Percentiles rank a stretch among this genome's conserved stretches.
Evolutionary conservation across 2,797 vertebrate genomes (phyloP).

Genomic region (Lemur catta): DNA sequence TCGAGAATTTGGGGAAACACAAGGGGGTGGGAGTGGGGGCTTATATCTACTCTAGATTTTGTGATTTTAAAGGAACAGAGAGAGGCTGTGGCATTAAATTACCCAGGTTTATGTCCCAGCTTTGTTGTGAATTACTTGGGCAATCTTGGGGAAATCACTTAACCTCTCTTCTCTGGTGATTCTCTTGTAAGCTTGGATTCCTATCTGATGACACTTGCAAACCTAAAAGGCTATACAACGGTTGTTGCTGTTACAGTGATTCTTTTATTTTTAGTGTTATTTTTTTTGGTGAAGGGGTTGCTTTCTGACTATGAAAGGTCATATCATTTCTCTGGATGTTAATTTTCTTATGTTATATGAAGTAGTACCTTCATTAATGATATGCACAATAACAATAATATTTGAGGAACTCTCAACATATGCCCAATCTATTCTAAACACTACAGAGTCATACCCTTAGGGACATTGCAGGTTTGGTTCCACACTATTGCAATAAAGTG

Average conservation of each 20-base stretch:
- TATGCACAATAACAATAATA: not conserved
- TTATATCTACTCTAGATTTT: not conserved
- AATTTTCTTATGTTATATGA: not conserved
- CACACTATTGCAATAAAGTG: not conserved
- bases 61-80: not conserved
- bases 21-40: accelerated
- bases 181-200: not conserved
- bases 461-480: not conserved
- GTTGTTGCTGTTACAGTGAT: not conserved
- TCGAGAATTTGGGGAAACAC: not conserved
- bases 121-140: not conserved
- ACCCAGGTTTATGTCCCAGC: not conserved
- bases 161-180: not conserved
- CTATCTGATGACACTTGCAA: not conserved
- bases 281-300: not conserved
- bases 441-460: not conserved
- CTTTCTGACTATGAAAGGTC: not conserved
- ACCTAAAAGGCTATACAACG: not conserved
- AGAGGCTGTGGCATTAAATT: not conserved
- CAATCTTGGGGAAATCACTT: not conserved
- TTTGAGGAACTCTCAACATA: not conserved
- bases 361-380: not conserved
- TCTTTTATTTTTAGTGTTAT: not conserved
- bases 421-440: not conserved
- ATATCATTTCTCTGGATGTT: not conserved